Evolutionary conservation across 1,140 invertebrate species (phyloP).

Genomic region (Drosophila pruinosa): DNA sequence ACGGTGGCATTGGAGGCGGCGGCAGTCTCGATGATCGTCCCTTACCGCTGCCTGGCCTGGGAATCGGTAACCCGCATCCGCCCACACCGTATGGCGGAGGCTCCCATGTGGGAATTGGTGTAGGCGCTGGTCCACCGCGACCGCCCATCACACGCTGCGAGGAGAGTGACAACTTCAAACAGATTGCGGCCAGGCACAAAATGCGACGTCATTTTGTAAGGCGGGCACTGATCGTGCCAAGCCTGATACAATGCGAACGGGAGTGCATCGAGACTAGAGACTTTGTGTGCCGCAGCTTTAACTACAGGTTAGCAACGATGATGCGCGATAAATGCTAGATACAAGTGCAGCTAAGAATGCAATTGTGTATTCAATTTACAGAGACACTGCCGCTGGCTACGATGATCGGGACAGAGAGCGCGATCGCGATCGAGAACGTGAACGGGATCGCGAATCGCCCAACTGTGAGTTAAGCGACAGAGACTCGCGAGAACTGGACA

Average conservation of each 20-base stretch:
- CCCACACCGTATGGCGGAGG: slow-evolving; percentile 57
- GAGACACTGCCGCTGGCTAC: slow-evolving; percentile 85
- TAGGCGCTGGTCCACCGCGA: slow-evolving; percentile 65
- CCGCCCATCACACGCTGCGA: slow-evolving; percentile 86
- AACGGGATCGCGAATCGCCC: slow-evolving; percentile 86
- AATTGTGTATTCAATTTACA: slow-evolving; percentile 73
- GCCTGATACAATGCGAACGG: slow-evolving; percentile 90
- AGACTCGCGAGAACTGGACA: slow-evolving; percentile 91
- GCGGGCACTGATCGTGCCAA: slow-evolving; percentile 88
- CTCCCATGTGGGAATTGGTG: slow-evolving; percentile 47
- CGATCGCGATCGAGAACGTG: slow-evolving; percentile 69
- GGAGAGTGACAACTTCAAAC: slow-evolving; percentile 90
- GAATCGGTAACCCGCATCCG: slow-evolving; percentile 51
- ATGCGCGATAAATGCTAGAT: slow-evolving; percentile 26
- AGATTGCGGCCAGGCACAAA: slow-evolving; percentile 89
- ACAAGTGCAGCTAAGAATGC: slow-evolving; percentile 30
- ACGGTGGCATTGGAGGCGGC: slow-evolving; percentile 32
- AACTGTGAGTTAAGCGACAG: slow-evolving; percentile 95
- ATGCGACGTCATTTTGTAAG: slow-evolving; percentile 91
- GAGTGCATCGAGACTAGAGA: slow-evolving; percentile 92
- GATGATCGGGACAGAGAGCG: slow-evolving; percentile 84
- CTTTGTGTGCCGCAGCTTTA: slow-evolving; percentile 94
- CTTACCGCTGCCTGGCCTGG: slow-evolving; percentile 62
- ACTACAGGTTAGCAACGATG: slow-evolving; percentile 85
- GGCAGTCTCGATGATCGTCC: slow-evolving; percentile 69